A percentile compares a stretch with the other conserved stretches of the same genome.
Evolutionary conservation across 2,797 vertebrate species (phyloP).

Genomic region (Pelochelys cantorii): DNA sequence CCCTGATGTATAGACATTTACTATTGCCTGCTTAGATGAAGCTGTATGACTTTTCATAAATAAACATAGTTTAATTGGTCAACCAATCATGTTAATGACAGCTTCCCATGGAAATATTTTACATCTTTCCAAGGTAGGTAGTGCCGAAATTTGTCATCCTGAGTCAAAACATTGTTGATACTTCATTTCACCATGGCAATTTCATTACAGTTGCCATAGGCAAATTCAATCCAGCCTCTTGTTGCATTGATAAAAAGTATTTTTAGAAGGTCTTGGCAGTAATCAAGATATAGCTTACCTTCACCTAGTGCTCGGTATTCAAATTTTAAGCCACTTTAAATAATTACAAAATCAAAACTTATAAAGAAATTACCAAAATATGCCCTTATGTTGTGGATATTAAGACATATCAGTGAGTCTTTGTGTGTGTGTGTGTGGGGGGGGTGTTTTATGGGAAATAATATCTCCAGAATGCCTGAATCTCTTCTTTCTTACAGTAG

Average conservation of each 20-base stretch:
- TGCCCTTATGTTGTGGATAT: background rate
- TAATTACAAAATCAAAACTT: background rate
- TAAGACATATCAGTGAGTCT: background rate
- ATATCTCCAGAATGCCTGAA: background rate
- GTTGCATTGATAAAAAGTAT: background rate
- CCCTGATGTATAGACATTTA: background rate
- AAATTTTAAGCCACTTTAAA: background rate
- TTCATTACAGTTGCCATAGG: constrained; percentile 4
- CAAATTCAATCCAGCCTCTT: background rate
- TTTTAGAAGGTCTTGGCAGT: background rate
- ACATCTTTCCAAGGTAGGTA: background rate
- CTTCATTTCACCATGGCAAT: background rate
- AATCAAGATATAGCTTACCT: background rate
- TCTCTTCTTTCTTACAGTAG: background rate
- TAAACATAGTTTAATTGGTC: background rate
- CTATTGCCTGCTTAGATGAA: background rate
- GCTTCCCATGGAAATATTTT: background rate
- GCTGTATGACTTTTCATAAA: background rate
- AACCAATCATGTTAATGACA: background rate
- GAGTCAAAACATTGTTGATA: background rate
- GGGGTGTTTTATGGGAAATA: background rate
- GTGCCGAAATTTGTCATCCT: background rate
- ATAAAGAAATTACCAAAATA: background rate
- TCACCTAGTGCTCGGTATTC: background rate
- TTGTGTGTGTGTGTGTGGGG: too few species aligned